phyloP scores from a whole-genome alignment of 2,797 vertebrate species.

The Chaetophractus vellerosus region DNA sequence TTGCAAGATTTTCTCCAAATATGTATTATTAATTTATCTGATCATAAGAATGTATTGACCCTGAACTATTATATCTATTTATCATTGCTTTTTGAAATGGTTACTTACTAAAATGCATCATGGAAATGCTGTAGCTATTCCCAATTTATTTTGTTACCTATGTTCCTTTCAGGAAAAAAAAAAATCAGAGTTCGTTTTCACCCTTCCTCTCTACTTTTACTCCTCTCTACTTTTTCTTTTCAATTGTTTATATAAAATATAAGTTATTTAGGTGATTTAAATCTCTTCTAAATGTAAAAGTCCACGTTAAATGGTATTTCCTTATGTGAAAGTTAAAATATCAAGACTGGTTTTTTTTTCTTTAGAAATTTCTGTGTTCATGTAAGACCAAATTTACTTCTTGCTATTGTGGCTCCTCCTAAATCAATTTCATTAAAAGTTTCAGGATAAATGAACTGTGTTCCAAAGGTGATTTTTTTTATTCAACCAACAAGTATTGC shows the following conservation, averaged over 20 bases:
- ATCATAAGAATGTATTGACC: no score
- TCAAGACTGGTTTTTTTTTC: background rate
- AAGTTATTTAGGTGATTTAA: slow-evolving; percentile 4
- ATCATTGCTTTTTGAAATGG: background rate
- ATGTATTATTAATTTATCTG: background rate
- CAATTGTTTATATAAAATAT: background rate
- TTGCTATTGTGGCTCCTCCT: background rate
- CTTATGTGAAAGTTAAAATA: background rate
- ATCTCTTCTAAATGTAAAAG: background rate
- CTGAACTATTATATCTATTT: background rate
- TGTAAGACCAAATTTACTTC: background rate
- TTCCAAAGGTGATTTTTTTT: slow-evolving; percentile 28
- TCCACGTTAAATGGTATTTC: background rate
- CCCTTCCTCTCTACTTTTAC: background rate
- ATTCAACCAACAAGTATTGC: background rate
- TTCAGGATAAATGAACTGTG: background rate
- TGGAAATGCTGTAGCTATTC: background rate
- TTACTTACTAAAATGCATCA: background rate
- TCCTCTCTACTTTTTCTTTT: background rate
- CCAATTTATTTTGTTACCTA: background rate
- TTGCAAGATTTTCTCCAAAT: background rate
- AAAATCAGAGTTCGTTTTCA: background rate
- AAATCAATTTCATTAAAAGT: background rate
- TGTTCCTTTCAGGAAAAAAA: background rate
- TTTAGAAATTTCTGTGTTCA: background rate